Evolutionary conservation across 2,113 vertebrate genomes (phyloP), one percentile per base, ranked within the genome.

Genomic region (Elephas maximus): DNA sequence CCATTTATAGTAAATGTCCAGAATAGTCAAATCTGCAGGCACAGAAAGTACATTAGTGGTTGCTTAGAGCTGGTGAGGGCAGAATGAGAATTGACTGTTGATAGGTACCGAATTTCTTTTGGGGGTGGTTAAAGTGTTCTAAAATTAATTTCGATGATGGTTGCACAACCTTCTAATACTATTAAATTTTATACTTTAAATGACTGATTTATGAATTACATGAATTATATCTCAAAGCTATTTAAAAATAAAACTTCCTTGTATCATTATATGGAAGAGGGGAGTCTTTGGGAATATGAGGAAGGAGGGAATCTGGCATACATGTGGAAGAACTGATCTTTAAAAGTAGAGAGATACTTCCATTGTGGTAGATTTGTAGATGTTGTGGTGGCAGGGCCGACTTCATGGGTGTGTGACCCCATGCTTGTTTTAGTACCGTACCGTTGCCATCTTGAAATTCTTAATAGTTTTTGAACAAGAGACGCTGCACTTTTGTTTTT

Each of bases 161-260:
- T 74, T 74, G 41, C 6, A 48, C 41, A 65, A 79, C 33, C 14
- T 33, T 81, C 51, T 80, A 15, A 67, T 67, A 86, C n/a, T n/a
- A 21, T 73, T 73, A 12, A 69, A 69, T 69, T 77, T 92, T 92
- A 81, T 74, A 76, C 45, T 88, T 83, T 62, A 95, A 65, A 41
- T 86, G 45, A 24, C 24, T 60, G 11, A 65, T 41, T 69, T 88
- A 48, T 94, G 51, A 88, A 37, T 5, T 33, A 69, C 86, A n/a
- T 82, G 53, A 57, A 57, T 15, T 57, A 57, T 57, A 57, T 57
- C 15, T 57, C 53, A 57, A 91, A 83, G 5, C 28, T 74, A 10
- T 62, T 92, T 60, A 23, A 26, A 83, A 83, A 53, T 12, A 60
- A 74, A 65, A 78, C 57, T 53, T 83, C 21, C 26, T 9, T 77